These are phyloP conservation scores for Cheirogaleus medius DNA, from an alignment of 2,113 vertebrate genomes.

Conservation along the genomic window DNA sequence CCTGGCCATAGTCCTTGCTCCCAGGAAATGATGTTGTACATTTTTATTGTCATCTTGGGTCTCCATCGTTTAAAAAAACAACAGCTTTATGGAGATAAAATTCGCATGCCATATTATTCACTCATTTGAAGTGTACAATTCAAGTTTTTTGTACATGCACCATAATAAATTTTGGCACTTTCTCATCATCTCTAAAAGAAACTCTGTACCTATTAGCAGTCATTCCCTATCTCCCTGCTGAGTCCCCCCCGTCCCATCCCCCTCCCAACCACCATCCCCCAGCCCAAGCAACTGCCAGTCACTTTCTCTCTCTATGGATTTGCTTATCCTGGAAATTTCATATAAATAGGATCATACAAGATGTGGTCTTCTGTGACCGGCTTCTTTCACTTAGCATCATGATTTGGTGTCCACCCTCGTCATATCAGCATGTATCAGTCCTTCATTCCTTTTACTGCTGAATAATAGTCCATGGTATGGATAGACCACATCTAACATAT, in stretches of 20 bases:
- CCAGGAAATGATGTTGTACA: neutral
- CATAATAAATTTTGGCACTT: neutral
- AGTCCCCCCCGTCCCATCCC: too few relatives aligned
- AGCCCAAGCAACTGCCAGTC: too few relatives aligned
- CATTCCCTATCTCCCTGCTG: too few relatives aligned
- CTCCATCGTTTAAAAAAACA: neutral
- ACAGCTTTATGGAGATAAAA: neutral
- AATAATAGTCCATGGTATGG: neutral
- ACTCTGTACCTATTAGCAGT: neutral
- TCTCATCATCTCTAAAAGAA: neutral
- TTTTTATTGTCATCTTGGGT: neutral
- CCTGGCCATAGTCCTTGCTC: neutral
- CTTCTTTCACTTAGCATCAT: neutral
- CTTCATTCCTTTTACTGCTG: neutral
- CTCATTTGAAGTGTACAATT: neutral
- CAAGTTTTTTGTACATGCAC: neutral
- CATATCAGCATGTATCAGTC: neutral
- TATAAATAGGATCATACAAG: neutral
- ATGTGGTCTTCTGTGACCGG: neutral
- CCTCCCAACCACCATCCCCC: too few relatives aligned
- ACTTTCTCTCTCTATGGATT: neutral
- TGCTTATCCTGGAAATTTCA: neutral
- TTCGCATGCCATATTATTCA: neutral
- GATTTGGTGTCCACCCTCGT: neutral
- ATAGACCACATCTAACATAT: fast-evolving